Evolutionary conservation across 2,888 invertebrate species (phyloP).

Genomic region (Drosophila maculinotata): DNA sequence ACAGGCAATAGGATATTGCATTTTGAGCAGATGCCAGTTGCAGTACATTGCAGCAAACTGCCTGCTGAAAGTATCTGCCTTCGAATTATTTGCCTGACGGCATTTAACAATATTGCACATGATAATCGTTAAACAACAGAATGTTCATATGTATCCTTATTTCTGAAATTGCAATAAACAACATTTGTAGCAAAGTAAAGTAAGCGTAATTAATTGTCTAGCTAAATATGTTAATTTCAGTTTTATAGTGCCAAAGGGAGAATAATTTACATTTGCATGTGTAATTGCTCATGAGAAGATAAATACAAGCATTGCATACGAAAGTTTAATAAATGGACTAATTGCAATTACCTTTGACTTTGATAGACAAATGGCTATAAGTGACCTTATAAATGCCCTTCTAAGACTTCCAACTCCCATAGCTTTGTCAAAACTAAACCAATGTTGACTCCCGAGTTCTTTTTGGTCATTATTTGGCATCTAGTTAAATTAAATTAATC

Average conservation of each 20-base stretch:
- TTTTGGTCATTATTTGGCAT: too few relatives aligned
- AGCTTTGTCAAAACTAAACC: too few relatives aligned
- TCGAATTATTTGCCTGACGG: slow-evolving; percentile 26
- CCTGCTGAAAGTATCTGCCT: slow-evolving; percentile 17
- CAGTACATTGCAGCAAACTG: slow-evolving; percentile 34
- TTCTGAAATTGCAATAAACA: not conserved
- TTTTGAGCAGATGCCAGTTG: slow-evolving; percentile 37
- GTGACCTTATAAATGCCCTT: too few relatives aligned
- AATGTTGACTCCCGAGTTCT: too few relatives aligned
- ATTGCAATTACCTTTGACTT: too few relatives aligned
- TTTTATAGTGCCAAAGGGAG: not conserved
- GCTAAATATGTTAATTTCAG: not conserved
- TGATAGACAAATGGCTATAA: too few relatives aligned
- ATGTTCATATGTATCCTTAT: not conserved
- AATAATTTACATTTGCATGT: not conserved
- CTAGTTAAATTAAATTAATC: too few relatives aligned
- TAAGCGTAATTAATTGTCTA: not conserved
- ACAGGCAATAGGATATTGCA: slow-evolving; percentile 59
- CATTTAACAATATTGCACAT: slow-evolving; percentile 8
- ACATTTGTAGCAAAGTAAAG: not conserved
- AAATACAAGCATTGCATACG: too few relatives aligned
- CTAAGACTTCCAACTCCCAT: too few relatives aligned
- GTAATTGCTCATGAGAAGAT: too few relatives aligned
- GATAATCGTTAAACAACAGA: not conserved
- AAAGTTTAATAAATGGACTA: too few relatives aligned